Evolutionary conservation across 2,888 invertebrate genomes (phyloP).

Genomic region (Macrosoma leucophasiata): DNA sequence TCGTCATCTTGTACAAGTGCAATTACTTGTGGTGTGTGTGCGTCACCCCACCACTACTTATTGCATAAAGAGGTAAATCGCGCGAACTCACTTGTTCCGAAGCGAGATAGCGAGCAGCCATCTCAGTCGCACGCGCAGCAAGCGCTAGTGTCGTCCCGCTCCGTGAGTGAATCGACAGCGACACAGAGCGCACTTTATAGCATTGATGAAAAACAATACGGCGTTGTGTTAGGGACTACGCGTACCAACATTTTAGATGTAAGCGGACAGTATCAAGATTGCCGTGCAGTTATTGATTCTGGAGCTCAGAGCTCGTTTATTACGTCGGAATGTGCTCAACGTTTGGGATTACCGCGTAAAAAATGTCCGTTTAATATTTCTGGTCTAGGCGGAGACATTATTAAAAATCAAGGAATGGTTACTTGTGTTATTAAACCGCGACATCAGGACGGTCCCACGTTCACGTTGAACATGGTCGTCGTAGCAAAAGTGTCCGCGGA

Average conservation of each 20-base stretch:
- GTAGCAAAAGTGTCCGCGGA: slow-evolving; percentile 1
- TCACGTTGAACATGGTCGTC: neutral
- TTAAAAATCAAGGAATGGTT: slow-evolving; percentile 2
- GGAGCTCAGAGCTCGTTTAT: slow-evolving; percentile 6
- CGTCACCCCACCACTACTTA: slow-evolving; percentile 1
- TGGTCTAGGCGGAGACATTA: neutral
- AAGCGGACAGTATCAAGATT: neutral
- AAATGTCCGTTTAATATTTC: slow-evolving; percentile 4
- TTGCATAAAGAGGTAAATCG: neutral
- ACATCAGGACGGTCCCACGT: neutral
- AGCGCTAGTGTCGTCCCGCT: no score
- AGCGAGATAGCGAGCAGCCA: neutral
- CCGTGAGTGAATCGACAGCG: no score
- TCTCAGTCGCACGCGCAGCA: neutral
- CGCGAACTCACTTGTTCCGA: neutral
- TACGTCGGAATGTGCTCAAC: slow-evolving; percentile 2
- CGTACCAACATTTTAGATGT: slow-evolving; percentile 1
- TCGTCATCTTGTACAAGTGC: neutral
- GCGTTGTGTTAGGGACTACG: slow-evolving; percentile 6
- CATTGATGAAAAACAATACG: neutral
- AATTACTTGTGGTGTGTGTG: slow-evolving; percentile 1
- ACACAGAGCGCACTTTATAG: neutral
- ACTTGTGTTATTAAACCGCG: no score
- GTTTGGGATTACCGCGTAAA: slow-evolving; percentile 2
- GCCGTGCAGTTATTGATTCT: slow-evolving; percentile 9